Base-by-base conservation (phyloP, 2,888 invertebrate species). In the Pteria penguin region DNA sequence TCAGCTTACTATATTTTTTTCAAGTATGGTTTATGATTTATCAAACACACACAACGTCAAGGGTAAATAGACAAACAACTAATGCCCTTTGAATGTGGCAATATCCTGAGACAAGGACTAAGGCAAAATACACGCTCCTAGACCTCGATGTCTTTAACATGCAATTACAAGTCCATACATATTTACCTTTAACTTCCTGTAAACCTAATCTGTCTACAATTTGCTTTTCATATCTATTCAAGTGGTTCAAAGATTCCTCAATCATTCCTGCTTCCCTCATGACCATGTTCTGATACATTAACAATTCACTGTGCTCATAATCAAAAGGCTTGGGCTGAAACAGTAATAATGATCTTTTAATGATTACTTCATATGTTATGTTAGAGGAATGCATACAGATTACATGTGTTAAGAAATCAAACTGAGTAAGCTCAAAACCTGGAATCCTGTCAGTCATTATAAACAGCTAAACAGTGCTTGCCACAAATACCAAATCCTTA, bases 281-380 rank as follows among this genome's bases (percentile, higher is more conserved):
- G 70, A 99, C 97, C 95, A 97, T 95, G 93, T 98, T 98, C 93
- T 99, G 98, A 93, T 99, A 99, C 24, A 99, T 93, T 72, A 99
- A 93, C 88, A 99, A 93, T 92, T 99, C 99, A 90, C 98, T 98
- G 93, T 98, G 97, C 92, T 99, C 99, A 93, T 98, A 98, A 92
- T 99, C 98, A 67, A 83, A 85, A 4, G 88, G 85, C 77, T 91
- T 92, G 5, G 91, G 90, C 90, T 91, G 84, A 31, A 83, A n/a
- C n/a, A n/a, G n/a, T n/a, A n/a, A n/a, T n/a, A n/a, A n/a, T n/a
- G n/a, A n/a, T n/a, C n/a, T n/a, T n/a, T n/a, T n/a, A 54, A 29
- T 27, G 22, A 31, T 22, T 14, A 54, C n/a, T 26, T 33, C n/a
- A n/a, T 18, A 36, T 36, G 2, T 36, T 8, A 63, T 22, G 33